phyloP scores from a whole-genome alignment of 2,797 vertebrate species.

The Rhinichthys osculus region DNA sequence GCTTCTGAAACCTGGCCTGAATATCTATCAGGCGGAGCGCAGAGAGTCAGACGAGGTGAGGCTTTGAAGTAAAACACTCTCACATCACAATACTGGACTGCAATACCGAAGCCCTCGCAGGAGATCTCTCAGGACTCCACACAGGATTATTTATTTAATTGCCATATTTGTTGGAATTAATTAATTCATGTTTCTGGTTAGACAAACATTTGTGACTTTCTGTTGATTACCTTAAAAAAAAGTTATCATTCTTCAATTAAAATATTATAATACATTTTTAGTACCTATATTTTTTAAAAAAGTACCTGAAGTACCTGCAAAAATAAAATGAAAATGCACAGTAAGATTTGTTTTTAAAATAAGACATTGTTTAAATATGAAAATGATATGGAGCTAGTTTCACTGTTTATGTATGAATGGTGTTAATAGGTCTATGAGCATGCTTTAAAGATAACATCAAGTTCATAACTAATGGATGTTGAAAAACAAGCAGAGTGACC shows the following conservation, averaged over 20 bases:
- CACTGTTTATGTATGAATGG: neutral
- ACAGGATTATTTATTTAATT: conserved; percentile 58
- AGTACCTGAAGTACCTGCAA: neutral
- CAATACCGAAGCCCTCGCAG: conserved; percentile 52
- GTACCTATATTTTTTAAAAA: too few species aligned
- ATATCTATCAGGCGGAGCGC: conserved; percentile 75
- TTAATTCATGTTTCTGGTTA: neutral
- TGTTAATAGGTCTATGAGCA: neutral
- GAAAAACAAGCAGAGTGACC: neutral
- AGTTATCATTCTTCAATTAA: neutral
- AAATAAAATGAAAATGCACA: neutral
- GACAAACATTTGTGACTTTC: neutral
- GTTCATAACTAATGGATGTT: neutral
- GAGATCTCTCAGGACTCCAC: conserved; percentile 47
- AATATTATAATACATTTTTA: too few species aligned
- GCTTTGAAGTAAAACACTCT: conserved; percentile 71
- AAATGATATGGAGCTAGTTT: neutral
- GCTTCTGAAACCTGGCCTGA: conserved; percentile 68
- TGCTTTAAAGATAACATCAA: neutral
- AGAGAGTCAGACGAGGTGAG: conserved; percentile 63
- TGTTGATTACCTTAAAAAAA: neutral
- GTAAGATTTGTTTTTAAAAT: too few species aligned
- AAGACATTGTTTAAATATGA: neutral
- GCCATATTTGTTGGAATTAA: conserved; percentile 62
- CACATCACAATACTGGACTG: conserved; percentile 65